phyloP scores from a whole-genome alignment of 2,113 vertebrate genomes.

The Dryoscopus gambensis region DNA sequence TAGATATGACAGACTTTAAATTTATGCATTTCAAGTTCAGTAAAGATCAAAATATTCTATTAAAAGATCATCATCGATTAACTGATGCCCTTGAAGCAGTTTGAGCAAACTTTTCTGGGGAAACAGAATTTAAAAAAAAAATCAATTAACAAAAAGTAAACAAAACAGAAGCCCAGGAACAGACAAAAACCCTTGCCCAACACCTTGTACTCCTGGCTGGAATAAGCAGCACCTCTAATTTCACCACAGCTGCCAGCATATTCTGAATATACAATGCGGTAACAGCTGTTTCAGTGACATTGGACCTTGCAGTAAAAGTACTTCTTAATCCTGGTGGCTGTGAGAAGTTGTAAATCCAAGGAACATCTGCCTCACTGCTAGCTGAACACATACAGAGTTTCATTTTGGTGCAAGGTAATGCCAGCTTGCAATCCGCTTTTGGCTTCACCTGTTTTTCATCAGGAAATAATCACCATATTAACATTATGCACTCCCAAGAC shows the following conservation, averaged over 20 bases:
- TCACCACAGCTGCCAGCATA: neutral
- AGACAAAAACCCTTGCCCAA: neutral
- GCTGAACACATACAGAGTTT: neutral
- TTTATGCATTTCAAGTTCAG: neutral
- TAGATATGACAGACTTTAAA: neutral
- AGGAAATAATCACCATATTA: constrained; percentile 24
- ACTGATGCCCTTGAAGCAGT: neutral
- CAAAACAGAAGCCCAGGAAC: neutral
- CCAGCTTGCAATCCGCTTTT: constrained; percentile 16
- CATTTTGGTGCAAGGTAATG: constrained; percentile 22
- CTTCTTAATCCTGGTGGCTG: neutral
- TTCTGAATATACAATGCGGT: neutral
- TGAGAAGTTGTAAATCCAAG: constrained; percentile 29
- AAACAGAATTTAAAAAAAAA: neutral
- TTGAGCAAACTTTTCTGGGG: neutral
- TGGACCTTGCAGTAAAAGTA: neutral
- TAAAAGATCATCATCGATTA: neutral
- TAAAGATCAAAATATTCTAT: neutral
- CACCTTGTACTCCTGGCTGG: neutral
- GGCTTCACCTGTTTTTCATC: constrained; percentile 22
- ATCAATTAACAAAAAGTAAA: neutral
- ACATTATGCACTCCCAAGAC: neutral
- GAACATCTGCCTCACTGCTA: constrained; percentile 15
- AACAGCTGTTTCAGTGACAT: neutral
- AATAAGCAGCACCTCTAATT: neutral